phyloP scores from a whole-genome alignment of 2,888 invertebrate genomes.

The Lithophane leautieri region DNA sequence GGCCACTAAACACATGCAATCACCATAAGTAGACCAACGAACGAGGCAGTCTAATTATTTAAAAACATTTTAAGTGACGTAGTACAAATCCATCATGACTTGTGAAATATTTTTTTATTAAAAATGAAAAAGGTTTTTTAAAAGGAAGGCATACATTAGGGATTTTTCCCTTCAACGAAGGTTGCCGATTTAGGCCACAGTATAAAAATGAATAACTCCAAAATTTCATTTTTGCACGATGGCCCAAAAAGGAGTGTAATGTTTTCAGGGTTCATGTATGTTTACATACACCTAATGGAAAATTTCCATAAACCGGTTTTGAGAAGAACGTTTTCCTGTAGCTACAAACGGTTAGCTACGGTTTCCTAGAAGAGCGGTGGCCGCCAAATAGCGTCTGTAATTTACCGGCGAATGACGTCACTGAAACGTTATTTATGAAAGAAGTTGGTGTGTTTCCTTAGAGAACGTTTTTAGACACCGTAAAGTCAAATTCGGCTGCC shows the following conservation, averaged over 20 bases:
- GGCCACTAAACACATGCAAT: no score
- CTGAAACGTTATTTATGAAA: no score
- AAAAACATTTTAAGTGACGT: conserved; percentile 3
- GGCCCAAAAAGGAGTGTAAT: no score
- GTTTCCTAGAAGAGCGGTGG: no score
- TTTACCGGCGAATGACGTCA: no score
- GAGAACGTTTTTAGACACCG: no score
- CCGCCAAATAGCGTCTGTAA: no score
- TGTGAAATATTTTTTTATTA: conserved; percentile 23
- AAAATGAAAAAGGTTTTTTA: conserved; percentile 38
- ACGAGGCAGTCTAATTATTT: not conserved
- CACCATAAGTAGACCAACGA: not conserved
- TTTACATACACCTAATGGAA: conserved; percentile 19
- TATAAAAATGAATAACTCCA: conserved; percentile 26
- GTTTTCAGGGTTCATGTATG: no score
- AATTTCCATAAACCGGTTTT: not conserved
- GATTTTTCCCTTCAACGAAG: conserved; percentile 37
- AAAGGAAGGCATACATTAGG: conserved; percentile 37
- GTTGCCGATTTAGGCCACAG: conserved; percentile 16
- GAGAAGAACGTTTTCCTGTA: not conserved
- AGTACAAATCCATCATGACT: conserved; percentile 16
- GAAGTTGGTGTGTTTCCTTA: no score
- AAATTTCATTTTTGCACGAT: conserved; percentile 1
- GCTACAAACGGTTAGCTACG: no score
- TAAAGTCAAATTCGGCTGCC: no score